Evolutionary conservation across 2,113 vertebrate genomes (phyloP), one percentile per base, ranked within the genome.

Genomic region (Otus sunia): DNA sequence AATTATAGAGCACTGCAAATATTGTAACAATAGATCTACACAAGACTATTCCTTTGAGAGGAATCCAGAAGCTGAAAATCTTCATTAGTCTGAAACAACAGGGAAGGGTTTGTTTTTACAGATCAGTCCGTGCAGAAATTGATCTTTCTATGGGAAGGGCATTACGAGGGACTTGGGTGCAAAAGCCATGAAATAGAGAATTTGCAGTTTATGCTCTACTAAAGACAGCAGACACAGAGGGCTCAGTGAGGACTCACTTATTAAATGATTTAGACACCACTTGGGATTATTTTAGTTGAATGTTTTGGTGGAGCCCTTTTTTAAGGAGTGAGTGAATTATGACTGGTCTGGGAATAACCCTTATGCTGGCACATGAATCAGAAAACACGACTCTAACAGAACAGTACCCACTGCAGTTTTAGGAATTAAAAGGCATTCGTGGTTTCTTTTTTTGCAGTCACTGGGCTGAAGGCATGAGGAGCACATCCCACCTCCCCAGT

Each of bases 1-100:
- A 50, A 32, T 17, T 8, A 27, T 1, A 7, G 23, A 41, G 32
- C 1, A 0, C 11, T 45, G 5, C 7, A 60, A 77, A 43, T 12
- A 34, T 36, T 56, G 2, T 6, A 50, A 8, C 4, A 41, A 10
- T 30, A 29, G 22, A 12, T 72, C 22, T n/a, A 34, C 29, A 45
- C 5, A 20, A 22, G 6, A 30, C 21, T 29, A 5, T 6, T 73
- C 47, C 67, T 74, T 16, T 49, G 60, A 25, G 56, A 85, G 30
- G 34, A 72, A 47, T 9, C 8, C 66, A 74, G 34, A 34, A 47
- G 26, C n/a, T 74, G 41, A 39, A 95, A 77, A 43, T 43, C 47
- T 49, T 82, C 36, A 47, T 66, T 32, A 36, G 22, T 30, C 27
- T 77, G 60, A 86, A 83, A 41, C 29, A 29, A 50, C 3, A 72